Conservation (phyloP, 2,888 invertebrate genomes). For the Rhagonycha fulva region DNA sequence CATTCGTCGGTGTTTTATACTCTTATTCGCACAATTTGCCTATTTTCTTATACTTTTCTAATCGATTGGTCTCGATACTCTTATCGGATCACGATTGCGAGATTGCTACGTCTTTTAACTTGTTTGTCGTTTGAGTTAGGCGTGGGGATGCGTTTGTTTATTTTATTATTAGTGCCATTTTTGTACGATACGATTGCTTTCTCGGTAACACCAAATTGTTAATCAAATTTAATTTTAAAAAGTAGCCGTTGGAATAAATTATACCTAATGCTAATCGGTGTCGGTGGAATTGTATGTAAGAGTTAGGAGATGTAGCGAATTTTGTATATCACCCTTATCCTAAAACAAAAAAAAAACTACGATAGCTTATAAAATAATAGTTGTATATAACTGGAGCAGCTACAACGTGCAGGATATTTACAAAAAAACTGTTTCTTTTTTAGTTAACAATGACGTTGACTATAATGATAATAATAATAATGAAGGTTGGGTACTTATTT, state of each 20-base stretch:
- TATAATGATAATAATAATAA: constrained; percentile 22
- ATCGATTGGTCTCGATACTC: background rate
- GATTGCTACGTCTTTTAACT: background rate
- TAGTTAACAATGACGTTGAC: constrained; percentile 24
- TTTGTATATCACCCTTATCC: constrained; percentile 17
- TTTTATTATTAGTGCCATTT: background rate
- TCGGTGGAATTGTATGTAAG: background rate
- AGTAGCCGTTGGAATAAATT: background rate
- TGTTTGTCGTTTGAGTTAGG: background rate
- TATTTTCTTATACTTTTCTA: constrained; percentile 17
- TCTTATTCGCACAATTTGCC: constrained; percentile 26
- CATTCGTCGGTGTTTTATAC: constrained; percentile 26
- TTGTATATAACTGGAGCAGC: constrained; percentile 29
- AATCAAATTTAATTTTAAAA: background rate
- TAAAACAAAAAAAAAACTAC: constrained; percentile 1
- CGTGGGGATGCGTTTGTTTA: background rate
- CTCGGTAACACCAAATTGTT: background rate
- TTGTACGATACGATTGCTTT: background rate
- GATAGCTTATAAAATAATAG: constrained; percentile 17
- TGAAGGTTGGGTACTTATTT: constrained; percentile 31
- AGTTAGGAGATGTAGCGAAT: constrained; percentile 10
- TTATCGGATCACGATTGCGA: background rate
- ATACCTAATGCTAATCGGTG: background rate
- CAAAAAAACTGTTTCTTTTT: constrained; percentile 13
- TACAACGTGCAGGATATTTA: constrained; percentile 21